These are phyloP conservation scores for Aptenodytes forsteri DNA, from an alignment of 2,113 vertebrate genomes.

Conservation along the genomic window DNA sequence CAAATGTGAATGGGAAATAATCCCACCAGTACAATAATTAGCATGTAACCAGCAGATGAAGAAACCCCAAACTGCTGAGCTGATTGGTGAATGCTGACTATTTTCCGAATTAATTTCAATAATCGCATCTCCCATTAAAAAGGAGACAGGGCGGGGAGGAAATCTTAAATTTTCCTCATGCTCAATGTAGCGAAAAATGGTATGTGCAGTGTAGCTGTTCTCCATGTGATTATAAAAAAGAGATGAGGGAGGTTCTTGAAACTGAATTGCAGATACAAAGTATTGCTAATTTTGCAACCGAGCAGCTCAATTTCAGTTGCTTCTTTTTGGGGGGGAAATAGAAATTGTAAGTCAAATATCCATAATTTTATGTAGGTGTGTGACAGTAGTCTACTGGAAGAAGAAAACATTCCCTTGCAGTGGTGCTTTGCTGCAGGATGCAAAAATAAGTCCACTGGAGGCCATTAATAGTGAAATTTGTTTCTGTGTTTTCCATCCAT, in stretches of 20 bases:
- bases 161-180: constrained; percentile 35
- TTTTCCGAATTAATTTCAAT: constrained; percentile 50
- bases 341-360: not conserved
- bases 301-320: not conserved
- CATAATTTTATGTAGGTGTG: not conserved
- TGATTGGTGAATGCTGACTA: constrained; percentile 45
- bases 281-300: not conserved
- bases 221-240: not conserved
- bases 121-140: constrained; percentile 50
- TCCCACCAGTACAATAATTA: constrained; percentile 44
- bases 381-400: not conserved
- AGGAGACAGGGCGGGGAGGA: not conserved
- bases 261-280: not conserved
- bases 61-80: constrained; percentile 23
- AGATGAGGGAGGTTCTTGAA: not conserved
- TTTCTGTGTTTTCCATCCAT: not conserved
- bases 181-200: constrained; percentile 7
- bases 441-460: not conserved
- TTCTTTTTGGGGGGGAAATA: not conserved
- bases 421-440: not conserved
- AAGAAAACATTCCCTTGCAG: not conserved
- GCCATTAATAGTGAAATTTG: not conserved
- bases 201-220: not conserved
- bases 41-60: constrained; percentile 28
- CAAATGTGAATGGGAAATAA: constrained; percentile 50